Base-by-base conservation (phyloP, 2,888 invertebrate species). In the Cantharis flavilabris region DNA sequence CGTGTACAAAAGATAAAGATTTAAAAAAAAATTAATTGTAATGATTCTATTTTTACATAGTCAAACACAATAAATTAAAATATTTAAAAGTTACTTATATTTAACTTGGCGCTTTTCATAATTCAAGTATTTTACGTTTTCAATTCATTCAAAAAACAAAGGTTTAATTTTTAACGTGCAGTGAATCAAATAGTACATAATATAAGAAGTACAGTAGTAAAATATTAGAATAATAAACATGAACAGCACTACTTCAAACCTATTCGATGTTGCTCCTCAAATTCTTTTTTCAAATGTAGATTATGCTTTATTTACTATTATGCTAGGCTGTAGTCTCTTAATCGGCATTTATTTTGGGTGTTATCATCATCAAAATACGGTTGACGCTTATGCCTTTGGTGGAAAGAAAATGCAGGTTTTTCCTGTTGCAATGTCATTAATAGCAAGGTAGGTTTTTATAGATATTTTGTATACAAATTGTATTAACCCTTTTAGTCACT, bases 371-470 rank as follows among this genome's bases (percentile, higher is more conserved):
- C 90, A 90, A 82, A 90, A 91, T 79, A 91, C 91, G 0, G 91
- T 92, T 2, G 87, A 89, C 11, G 93, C 93, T 65, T 93, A 93
- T 85, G 86, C 94, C 65, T 90, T 93, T 85, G 94, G 93, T 18
- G 92, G 92, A 10, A 91, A 92, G 84, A 90, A 91, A 82, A 93
- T 94, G 92, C 90, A 91, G 1, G 90, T 91, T 28, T 90, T 94
- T 81, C 93, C 94, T 0, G 90, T 94, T 75, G 91, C 92, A 2
- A 89, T 94, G 86, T 93, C 93, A 18, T 88, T 85, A 94, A 93
- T 18, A 92, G 92, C 13, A 91, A 92, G 84, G 90, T 90, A 49
- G 9, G 49, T n/a, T n/a, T n/a, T 49, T 7, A 0, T n/a, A n/a
- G 49, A n/a, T n/a, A 92, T 91, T 91, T 0, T 90, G 91, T 16